Percentiles rank a stretch among this genome's conserved stretches.
These are phyloP conservation scores for Rhopilema esculentum DNA, from an alignment of 30 jellyfish, hydroid and myxozoan species.

Conservation along the genomic window DNA sequence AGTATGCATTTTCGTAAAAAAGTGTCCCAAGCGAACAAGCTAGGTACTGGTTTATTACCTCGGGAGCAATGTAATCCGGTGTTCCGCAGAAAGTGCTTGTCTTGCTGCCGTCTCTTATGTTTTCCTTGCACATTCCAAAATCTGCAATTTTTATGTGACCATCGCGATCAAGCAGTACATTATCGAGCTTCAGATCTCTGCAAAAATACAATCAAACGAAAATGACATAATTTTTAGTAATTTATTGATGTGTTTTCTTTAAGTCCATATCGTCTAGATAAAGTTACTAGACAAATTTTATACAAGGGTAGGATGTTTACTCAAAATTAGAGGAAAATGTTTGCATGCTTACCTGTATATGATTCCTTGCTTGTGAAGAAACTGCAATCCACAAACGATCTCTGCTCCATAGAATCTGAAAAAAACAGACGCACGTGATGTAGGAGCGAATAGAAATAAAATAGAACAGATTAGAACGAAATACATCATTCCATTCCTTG, in stretches of 20 bases:
- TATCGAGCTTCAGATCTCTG: constrained; percentile 98
- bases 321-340: too few species aligned
- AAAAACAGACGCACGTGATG: not conserved
- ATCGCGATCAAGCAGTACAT: constrained; percentile 88
- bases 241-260: not conserved
- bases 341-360: constrained; percentile 80
- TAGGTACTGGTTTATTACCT: constrained; percentile 78
- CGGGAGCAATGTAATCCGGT: constrained; percentile 99
- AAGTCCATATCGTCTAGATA: too few species aligned
- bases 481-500: too few species aligned
- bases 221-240: not conserved
- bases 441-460: not conserved
- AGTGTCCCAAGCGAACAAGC: too few species aligned
- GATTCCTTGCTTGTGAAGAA: constrained; percentile 89
- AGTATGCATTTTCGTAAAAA: too few species aligned
- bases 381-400: constrained; percentile 95
- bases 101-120: constrained; percentile 66
- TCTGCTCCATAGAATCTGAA: constrained; percentile 98
- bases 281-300: too few species aligned
- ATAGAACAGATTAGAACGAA: too few species aligned
- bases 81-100: constrained; percentile 97
- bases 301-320: too few species aligned
- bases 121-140: constrained; percentile 98
- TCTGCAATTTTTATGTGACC: constrained; percentile 99
- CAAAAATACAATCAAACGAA: not conserved